Conservation (phyloP, 2,888 invertebrate genomes). For the Nomada flava region DNA sequence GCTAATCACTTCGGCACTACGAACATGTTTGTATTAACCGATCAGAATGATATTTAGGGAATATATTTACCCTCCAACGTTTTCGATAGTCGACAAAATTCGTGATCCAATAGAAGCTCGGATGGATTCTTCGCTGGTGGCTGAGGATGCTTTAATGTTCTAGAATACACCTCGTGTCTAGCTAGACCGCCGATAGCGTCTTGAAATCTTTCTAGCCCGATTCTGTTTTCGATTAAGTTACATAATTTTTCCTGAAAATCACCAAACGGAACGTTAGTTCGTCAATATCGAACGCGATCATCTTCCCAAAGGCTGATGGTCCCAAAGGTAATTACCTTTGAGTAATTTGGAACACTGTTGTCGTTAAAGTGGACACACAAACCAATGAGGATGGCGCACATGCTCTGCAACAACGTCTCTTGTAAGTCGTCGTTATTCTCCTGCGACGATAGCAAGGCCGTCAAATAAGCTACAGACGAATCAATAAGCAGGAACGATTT, state of each 20-base stretch:
- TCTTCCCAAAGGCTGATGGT: not conserved
- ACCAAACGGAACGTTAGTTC: conserved; percentile 62
- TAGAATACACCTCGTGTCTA: conserved; percentile 95
- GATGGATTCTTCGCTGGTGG: conserved; percentile 90
- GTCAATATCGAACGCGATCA: not conserved
- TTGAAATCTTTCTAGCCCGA: conserved; percentile 95
- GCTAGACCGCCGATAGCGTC: conserved; percentile 94
- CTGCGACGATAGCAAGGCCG: conserved; percentile 87
- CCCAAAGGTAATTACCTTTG: conserved; percentile 85
- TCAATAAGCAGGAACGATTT: conserved; percentile 92
- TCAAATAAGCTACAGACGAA: conserved; percentile 93
- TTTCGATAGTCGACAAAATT: conserved; percentile 97
- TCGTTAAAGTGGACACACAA: conserved; percentile 96
- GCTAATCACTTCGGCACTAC: not conserved
- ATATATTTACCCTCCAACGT: conserved; percentile 87
- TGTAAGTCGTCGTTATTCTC: conserved; percentile 96
- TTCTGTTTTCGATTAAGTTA: conserved; percentile 94
- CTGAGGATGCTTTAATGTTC: conserved; percentile 97
- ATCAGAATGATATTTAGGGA: not conserved
- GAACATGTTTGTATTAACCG: not conserved
- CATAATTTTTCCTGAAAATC: conserved; percentile 88
- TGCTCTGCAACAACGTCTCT: conserved; percentile 94
- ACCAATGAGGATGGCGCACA: conserved; percentile 96
- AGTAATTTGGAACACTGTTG: conserved; percentile 90
- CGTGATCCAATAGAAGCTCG: conserved; percentile 96